A percentile compares a stretch with the other conserved stretches of the same genome.
phyloP scores from a whole-genome alignment of 2,797 vertebrate genomes.

The Echeneis naucrates region DNA sequence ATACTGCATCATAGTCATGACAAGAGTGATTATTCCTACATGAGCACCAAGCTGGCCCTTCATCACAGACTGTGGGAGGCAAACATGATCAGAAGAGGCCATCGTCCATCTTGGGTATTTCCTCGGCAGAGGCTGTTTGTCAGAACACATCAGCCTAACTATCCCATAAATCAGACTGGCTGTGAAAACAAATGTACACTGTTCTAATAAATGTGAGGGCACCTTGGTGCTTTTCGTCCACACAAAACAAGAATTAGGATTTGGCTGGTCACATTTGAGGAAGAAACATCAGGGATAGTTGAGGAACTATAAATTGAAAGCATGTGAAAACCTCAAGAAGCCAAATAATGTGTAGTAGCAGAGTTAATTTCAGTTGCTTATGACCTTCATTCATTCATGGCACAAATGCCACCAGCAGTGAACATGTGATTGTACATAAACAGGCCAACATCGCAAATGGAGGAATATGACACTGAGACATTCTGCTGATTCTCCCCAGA shows the following conservation, averaged over 20 bases:
- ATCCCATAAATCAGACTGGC: conserved; percentile 51
- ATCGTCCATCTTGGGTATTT: conserved; percentile 52
- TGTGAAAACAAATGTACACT: conserved; percentile 45
- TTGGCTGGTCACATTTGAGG: neutral
- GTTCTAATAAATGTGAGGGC: conserved; percentile 30
- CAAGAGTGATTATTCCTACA: neutral
- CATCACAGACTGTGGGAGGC: conserved; percentile 2
- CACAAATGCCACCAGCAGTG: neutral
- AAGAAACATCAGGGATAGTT: neutral
- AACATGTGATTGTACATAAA: neutral
- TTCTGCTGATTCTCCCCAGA: conserved; percentile 30
- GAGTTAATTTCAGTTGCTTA: neutral
- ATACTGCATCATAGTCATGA: neutral
- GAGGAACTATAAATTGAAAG: neutral
- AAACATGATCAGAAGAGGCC: conserved; percentile 2
- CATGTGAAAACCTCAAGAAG: neutral
- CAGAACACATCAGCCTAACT: conserved; percentile 38
- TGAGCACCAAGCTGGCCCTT: neutral
- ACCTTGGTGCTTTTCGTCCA: conserved; percentile 4
- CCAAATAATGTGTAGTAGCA: neutral
- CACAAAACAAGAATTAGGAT: neutral
- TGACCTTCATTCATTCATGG: neutral
- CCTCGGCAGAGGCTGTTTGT: conserved; percentile 33
- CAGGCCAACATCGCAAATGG: neutral
- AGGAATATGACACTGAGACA: conserved; percentile 4